Conservation (phyloP, 1,140 invertebrate species). For the Piezodorus guildinii region DNA sequence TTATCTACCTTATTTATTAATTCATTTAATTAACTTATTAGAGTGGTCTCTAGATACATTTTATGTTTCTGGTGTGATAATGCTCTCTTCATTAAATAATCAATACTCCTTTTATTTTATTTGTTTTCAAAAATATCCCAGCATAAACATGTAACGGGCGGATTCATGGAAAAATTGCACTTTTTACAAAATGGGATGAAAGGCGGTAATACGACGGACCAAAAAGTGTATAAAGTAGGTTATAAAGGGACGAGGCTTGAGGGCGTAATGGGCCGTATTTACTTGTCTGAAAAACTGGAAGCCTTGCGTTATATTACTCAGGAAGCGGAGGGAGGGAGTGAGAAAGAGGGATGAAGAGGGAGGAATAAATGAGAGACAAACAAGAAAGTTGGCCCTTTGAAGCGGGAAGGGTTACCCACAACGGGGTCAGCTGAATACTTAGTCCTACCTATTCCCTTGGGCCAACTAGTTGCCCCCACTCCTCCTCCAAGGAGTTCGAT, state of each 20-base stretch:
- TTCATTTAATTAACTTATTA: too few relatives aligned
- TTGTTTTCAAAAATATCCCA: too few relatives aligned
- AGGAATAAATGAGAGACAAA: constrained; percentile 3
- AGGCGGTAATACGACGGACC: background rate
- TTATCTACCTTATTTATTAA: too few relatives aligned
- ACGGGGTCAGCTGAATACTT: background rate
- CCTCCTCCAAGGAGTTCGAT: too few relatives aligned
- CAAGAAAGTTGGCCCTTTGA: constrained; percentile 8
- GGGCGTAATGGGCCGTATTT: constrained; percentile 1
- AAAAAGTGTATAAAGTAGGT: background rate
- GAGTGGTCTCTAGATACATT: too few relatives aligned
- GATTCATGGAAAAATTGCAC: too few relatives aligned
- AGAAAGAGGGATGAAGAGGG: constrained; percentile 6
- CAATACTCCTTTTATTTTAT: too few relatives aligned
- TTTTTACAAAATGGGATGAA: background rate
- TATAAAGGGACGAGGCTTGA: background rate
- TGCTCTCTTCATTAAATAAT: too few relatives aligned
- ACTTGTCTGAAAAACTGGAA: constrained; percentile 8
- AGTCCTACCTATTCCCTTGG: too few relatives aligned
- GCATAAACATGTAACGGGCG: too few relatives aligned
- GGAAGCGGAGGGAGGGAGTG: background rate
- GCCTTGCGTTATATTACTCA: background rate
- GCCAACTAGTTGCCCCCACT: too few relatives aligned
- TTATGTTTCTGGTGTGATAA: too few relatives aligned
- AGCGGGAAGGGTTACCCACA: background rate